These are phyloP conservation scores for Batillaria attramentaria DNA, from an alignment of 1,140 invertebrate genomes.

Conservation along the genomic window DNA sequence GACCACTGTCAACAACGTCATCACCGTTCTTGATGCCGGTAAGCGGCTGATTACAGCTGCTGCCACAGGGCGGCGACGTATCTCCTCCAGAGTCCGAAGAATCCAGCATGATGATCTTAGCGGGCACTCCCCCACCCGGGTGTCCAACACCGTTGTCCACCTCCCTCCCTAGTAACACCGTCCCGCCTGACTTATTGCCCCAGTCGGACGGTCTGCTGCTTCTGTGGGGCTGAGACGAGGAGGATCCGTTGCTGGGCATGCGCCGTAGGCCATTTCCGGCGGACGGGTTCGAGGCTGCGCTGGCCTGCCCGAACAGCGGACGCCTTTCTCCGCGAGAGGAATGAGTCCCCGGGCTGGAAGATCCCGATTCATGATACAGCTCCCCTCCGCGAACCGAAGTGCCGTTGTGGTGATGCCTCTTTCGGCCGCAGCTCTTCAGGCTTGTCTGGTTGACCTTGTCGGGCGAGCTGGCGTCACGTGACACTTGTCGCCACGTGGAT, in stretches of 20 bases:
- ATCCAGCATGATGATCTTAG: slow-evolving; percentile 11
- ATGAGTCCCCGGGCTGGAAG: not conserved
- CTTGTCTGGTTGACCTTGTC: not conserved
- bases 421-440: not conserved
- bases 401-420: not conserved
- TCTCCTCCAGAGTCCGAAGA: not conserved
- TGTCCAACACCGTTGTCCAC: not conserved
- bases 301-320: not conserved
- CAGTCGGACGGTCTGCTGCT: not conserved
- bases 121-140: slow-evolving; percentile 13
- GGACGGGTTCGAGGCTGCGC: not conserved
- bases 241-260: not conserved
- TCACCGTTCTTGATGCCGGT: not conserved
- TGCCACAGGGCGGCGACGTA: not conserved
- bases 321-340: not conserved
- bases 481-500: slow-evolving; percentile 15
- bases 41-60: not conserved
- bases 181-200: not conserved
- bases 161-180: not conserved
- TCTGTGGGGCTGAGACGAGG: not conserved
- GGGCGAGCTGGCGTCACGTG: slow-evolving; percentile 19
- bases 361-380: not conserved
- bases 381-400: not conserved
- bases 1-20: too few species aligned
- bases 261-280: not conserved